A percentile compares a stretch with the other conserved stretches of the same genome.
Conservation (phyloP, 2,888 invertebrate species). For the Yponomeuta malinellus region DNA sequence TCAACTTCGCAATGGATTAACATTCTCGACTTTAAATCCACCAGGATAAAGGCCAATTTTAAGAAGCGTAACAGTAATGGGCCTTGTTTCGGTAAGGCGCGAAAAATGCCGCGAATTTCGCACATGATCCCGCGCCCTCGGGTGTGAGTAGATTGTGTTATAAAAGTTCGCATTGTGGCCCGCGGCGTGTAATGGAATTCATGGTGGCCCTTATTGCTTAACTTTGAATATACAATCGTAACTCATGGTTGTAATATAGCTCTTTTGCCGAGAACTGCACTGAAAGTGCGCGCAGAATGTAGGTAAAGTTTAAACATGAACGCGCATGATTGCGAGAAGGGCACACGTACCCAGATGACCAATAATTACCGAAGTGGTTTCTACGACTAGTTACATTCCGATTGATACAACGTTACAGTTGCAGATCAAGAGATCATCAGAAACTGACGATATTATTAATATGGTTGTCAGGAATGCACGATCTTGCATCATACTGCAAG, state of each 20-base stretch:
- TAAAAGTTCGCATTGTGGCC: background rate
- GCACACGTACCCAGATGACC: no score
- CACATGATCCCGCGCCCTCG: background rate
- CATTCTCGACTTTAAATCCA: background rate
- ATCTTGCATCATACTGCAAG: no score
- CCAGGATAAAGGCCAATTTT: background rate
- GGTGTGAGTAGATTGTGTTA: background rate
- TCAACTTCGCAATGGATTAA: background rate
- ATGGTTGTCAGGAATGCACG: no score
- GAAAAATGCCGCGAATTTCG: background rate
- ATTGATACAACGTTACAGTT: no score
- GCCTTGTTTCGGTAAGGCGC: background rate
- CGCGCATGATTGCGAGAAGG: no score
- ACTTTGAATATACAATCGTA: slow-evolving; percentile 3
- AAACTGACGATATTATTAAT: no score
- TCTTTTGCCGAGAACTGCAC: background rate
- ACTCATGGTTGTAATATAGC: background rate
- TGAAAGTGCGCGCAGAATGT: no score
- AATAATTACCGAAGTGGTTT: no score
- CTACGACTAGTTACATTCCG: no score
- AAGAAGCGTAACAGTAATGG: background rate
- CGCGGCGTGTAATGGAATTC: background rate
- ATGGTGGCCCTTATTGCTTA: background rate
- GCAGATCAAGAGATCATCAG: no score
- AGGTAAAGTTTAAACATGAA: no score